These are phyloP conservation scores for Shargacucullia verbasci DNA, from an alignment of 2,888 invertebrate genomes.

Conservation along the genomic window DNA sequence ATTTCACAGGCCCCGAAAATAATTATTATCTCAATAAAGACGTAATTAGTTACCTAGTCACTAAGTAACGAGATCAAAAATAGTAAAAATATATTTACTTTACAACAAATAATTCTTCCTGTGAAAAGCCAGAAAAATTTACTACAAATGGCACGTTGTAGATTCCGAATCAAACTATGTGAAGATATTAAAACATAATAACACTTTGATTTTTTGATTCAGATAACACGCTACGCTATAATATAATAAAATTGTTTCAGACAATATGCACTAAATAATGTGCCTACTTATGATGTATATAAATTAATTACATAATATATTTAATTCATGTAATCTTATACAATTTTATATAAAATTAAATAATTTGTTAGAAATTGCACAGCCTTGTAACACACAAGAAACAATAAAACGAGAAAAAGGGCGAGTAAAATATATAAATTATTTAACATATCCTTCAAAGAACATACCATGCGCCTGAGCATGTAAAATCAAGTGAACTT, in stretches of 20 bases:
- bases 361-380: conserved; percentile 55
- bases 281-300: conserved; percentile 29
- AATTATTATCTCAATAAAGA: conserved; percentile 27
- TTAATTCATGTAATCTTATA: conserved; percentile 25
- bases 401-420: conserved; percentile 17
- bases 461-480: conserved; percentile 9
- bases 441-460: conserved; percentile 9
- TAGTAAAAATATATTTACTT: conserved; percentile 40
- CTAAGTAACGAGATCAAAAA: conserved; percentile 52
- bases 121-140: conserved; percentile 29
- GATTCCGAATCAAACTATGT: conserved; percentile 35
- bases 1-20: conserved; percentile 24
- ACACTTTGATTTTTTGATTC: conserved; percentile 40
- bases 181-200: conserved; percentile 32
- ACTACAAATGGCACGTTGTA: conserved; percentile 50
- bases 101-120: conserved; percentile 28
- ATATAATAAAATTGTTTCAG: conserved; percentile 39
- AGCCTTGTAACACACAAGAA: conserved; percentile 60
- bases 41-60: conserved; percentile 39
- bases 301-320: conserved; percentile 31
- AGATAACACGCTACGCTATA: conserved; percentile 31
- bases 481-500: conserved; percentile 3
- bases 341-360: conserved; percentile 44
- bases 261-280: conserved; percentile 46
- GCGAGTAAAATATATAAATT: conserved; percentile 16